Evolutionary conservation across 23 tunicate species (phyloP), one percentile per base, ranked within the genome.

Genomic region (Diplosoma virens): DNA sequence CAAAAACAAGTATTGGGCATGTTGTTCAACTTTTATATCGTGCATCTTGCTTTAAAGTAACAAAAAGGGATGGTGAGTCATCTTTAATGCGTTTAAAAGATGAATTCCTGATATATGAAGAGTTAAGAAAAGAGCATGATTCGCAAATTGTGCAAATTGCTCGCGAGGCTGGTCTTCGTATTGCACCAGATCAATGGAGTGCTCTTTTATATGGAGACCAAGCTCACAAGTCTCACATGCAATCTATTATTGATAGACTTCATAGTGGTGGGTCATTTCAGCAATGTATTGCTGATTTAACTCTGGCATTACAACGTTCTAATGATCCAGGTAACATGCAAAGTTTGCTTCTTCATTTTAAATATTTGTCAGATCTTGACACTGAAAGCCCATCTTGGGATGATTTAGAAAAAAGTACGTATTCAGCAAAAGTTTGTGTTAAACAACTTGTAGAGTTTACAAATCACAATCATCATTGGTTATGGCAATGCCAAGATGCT

Each of bases 101-200:
- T 37, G 86, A 75, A 33, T 90, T 71, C 59, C 35, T 88, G 45
- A 46, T 27, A 0, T 84, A 84, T 75, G 82, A 79, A 3, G 90
- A 88, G 2, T 33, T 90, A 30, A 55, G 97, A 70, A 79, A 77
- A 45, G 97, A 90, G 69, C 97, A 90, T 75, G 97, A 90, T 50
- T 30, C 90, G 0, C 97, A 90, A 35, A 58, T 87, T 30, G 97
- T 90, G 25, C 86, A 84, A 67, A 90, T 90, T 50, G 97, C 97
- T 32, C 35, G 90, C 25, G 97, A 90, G 59, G 97, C 86, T 30
- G 97, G 97, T 0, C 78, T 90, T 2, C 75, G 97, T 22, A 90
- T 90, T 32, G 86, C 97, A 1, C 97, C 97, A 14, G 97, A 90
- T 36, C 97, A 90, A 69, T 90, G 97, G 97, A 84, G 90, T 67